Evolutionary conservation across 2,797 vertebrate species (phyloP).

Genomic region (Hemitrygon akajei): DNA sequence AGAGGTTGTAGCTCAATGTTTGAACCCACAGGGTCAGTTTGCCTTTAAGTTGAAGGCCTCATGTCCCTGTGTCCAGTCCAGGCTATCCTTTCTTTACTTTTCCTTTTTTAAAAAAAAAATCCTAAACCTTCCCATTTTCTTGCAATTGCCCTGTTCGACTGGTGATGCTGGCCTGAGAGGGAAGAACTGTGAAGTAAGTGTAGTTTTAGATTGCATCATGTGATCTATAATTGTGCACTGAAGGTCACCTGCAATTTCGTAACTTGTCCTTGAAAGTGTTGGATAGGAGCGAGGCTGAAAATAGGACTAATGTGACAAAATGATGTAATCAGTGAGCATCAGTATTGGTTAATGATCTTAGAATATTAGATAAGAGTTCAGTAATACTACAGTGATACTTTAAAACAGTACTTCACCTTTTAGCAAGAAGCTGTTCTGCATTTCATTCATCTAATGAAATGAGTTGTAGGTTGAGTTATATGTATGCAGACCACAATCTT

Average conservation of each 20-base stretch:
- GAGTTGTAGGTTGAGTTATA: too few species aligned
- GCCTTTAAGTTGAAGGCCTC: too few species aligned
- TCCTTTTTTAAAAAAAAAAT: not conserved
- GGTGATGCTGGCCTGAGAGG: not conserved
- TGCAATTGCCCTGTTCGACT: not conserved
- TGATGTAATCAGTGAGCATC: not conserved
- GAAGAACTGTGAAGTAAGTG: not conserved
- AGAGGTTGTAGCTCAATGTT: too few species aligned
- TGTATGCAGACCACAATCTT: not conserved
- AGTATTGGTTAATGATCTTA: not conserved
- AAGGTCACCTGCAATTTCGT: not conserved
- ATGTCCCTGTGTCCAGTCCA: too few species aligned
- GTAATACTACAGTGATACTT: not conserved
- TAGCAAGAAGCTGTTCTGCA: not conserved
- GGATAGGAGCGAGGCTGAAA: not conserved
- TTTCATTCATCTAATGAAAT: not conserved
- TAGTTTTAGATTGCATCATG: not conserved
- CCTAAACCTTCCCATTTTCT: not conserved
- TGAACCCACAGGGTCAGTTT: too few species aligned
- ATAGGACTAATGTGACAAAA: not conserved
- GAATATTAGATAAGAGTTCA: not conserved
- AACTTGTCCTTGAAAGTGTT: not conserved
- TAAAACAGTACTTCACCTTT: not conserved
- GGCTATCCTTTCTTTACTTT: not conserved
- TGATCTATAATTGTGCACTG: not conserved